Conservation (phyloP, 1,140 invertebrate genomes). For the Drosophila fuyamai region DNA sequence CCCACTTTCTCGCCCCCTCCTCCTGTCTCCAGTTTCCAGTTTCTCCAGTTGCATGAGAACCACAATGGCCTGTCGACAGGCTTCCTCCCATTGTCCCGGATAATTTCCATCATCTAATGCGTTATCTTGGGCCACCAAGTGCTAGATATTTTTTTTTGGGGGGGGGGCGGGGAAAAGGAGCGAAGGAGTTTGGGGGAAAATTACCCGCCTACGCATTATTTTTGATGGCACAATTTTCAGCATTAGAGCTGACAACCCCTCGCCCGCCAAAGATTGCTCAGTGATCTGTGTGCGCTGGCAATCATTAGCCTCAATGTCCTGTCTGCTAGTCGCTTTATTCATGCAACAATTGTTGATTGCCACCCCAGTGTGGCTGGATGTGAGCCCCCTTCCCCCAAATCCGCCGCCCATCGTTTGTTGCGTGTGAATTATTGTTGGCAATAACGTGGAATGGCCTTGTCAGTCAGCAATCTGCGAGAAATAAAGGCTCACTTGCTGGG, state of each 20-base stretch:
- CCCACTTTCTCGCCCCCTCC: not conserved
- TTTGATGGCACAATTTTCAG: constrained; percentile 80
- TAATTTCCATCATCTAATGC: constrained; percentile 62
- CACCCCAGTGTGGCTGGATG: constrained; percentile 19
- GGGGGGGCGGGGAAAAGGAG: not conserved
- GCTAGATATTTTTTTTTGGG: not conserved
- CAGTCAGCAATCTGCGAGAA: constrained; percentile 65
- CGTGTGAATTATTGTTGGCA: constrained; percentile 73
- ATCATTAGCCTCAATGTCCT: constrained; percentile 70
- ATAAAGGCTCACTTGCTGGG: constrained; percentile 38
- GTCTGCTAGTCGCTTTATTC: constrained; percentile 52
- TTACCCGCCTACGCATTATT: constrained; percentile 63
- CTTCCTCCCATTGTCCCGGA: constrained; percentile 34
- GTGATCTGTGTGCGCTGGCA: constrained; percentile 73
- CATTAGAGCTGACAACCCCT: constrained; percentile 18
- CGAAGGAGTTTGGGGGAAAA: not conserved
- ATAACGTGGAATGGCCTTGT: constrained; percentile 70
- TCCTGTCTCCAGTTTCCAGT: constrained; percentile 2
- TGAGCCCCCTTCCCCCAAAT: not conserved
- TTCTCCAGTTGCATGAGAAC: not conserved
- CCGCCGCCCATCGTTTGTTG: constrained; percentile 41
- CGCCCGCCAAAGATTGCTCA: constrained; percentile 54
- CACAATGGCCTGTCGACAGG: constrained; percentile 43
- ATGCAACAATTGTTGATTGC: constrained; percentile 81
- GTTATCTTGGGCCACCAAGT: constrained; percentile 33